Evolutionary conservation across 2,888 invertebrate species (phyloP), one percentile per base, ranked within the genome.

Genomic region (Strigamia maritima): DNA sequence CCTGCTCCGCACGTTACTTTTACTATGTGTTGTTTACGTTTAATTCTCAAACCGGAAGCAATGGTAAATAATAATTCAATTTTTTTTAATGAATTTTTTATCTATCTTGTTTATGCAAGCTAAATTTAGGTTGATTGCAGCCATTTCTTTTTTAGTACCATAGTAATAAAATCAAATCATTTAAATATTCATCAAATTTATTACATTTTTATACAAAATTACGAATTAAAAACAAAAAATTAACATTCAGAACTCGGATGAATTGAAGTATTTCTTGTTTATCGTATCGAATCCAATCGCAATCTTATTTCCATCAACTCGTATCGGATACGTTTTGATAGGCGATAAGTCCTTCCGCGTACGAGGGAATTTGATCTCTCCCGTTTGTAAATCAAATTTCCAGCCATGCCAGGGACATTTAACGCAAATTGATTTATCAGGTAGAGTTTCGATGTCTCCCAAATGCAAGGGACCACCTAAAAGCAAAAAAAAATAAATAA

Each of bases 401-500:
- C 76, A 76, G 12, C 44, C 26, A 40, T 76, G 76, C 76, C 76
- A 76, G 14, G 76, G 76, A 38, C 76, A 76, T 2, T 24, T 16
- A 38, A 76, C 76, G 38, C 76, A 76, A 2, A 76, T 8, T 8
- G 76, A 40, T 16, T 44, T 24, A 16, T 76, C 76, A 26, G 76
- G 76, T 10, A 76, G 12, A 0, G 44, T 40, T 76, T 76, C 76
- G 1, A 76, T 76, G 24, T 76, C 76, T 4, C 76, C 76, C 22
- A 76, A 26, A 76, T 76, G 24, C 19, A 76, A 44, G 0, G 76
- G 76, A 3, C 76, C 76, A 76, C 76, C 76, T 76, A 26, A 38
- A n/a, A n/a, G n/a, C n/a, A n/a, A n/a, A n/a, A n/a, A n/a, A n/a
- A 31, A 16, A 54, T n/a, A 16, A 10, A 10, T 54, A 60, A 19